Percentiles rank a stretch among this genome's conserved stretches.
Conservation (phyloP, 2,113 vertebrate species). For the Rissa tridactyla region DNA sequence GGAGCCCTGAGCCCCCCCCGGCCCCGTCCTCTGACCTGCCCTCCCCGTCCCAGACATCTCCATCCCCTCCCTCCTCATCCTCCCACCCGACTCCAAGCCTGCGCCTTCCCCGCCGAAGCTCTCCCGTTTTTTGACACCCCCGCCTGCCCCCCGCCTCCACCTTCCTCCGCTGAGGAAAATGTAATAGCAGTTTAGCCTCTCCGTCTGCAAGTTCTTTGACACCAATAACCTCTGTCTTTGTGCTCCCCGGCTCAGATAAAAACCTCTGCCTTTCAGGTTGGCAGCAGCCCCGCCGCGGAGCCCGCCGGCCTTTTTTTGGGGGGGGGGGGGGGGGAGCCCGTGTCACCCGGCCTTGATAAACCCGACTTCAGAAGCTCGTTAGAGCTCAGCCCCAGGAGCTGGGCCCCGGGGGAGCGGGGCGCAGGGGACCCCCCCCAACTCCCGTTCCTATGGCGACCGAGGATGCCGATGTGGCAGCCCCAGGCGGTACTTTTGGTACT, state of each 20-base stretch:
- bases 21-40: neutral
- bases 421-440: neutral
- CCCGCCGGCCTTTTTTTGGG: neutral
- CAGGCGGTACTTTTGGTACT: slow-evolving; percentile 63
- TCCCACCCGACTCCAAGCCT: neutral
- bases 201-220: slow-evolving; percentile 37
- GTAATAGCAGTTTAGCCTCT: slow-evolving; percentile 2
- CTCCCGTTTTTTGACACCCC: neutral
- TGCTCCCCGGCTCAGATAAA: neutral
- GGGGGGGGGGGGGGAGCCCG: neutral
- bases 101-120: neutral
- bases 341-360: neutral
- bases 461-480: slow-evolving; percentile 52
- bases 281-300: neutral
- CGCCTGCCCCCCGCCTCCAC: neutral
- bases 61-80: neutral
- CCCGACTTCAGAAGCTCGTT: slow-evolving; percentile 38
- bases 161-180: neutral
- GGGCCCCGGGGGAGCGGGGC: slow-evolving; percentile 14
- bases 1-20: neutral
- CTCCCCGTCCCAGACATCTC: neutral
- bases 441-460: slow-evolving; percentile 71
- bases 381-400: slow-evolving; percentile 50
- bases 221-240: slow-evolving; percentile 66
- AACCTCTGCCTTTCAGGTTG: neutral